Evolutionary conservation across 2,797 vertebrate genomes (phyloP).

Genomic region (Enteromius treurensis): DNA sequence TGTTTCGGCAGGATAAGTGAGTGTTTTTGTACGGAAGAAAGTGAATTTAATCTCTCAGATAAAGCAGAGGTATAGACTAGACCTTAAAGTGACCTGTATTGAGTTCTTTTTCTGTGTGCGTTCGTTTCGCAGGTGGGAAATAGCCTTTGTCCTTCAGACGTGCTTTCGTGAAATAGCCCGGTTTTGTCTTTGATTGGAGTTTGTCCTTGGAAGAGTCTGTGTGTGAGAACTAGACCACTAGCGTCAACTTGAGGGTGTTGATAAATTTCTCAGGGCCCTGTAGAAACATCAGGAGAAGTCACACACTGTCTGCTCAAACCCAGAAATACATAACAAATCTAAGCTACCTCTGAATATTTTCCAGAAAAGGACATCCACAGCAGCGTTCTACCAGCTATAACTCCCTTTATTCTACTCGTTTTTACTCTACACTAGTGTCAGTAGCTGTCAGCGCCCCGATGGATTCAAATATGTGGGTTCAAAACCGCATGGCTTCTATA

Average conservation of each 20-base stretch:
- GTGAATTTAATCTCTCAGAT: conserved; percentile 42
- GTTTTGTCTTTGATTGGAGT: conserved; percentile 45
- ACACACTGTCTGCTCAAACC: not conserved
- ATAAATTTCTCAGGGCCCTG: not conserved
- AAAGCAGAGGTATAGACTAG: conserved; percentile 13
- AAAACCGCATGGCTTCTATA: conserved; percentile 33
- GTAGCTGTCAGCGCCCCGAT: conserved; percentile 19
- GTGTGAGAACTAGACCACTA: not conserved
- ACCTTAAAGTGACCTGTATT: conserved; percentile 35
- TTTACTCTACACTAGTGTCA: conserved; percentile 12
- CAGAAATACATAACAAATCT: not conserved
- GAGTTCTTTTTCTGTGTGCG: conserved; percentile 1
- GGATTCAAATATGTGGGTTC: conserved; percentile 8
- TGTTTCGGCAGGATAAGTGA: not conserved
- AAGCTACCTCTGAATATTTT: not conserved
- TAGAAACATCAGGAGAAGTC: conserved; percentile 6
- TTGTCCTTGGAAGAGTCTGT: conserved; percentile 41
- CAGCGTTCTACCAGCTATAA: not conserved
- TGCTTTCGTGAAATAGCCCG: conserved; percentile 28
- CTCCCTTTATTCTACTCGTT: not conserved
- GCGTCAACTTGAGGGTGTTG: conserved; percentile 11
- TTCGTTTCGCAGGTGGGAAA: conserved; percentile 25
- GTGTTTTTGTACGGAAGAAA: conserved; percentile 31
- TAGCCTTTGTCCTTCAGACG: conserved; percentile 43
- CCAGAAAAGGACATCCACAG: not conserved